These are phyloP conservation scores for Scaptomyza cyrtandrae DNA, from an alignment of 2,888 invertebrate genomes.

Conservation along the genomic window DNA sequence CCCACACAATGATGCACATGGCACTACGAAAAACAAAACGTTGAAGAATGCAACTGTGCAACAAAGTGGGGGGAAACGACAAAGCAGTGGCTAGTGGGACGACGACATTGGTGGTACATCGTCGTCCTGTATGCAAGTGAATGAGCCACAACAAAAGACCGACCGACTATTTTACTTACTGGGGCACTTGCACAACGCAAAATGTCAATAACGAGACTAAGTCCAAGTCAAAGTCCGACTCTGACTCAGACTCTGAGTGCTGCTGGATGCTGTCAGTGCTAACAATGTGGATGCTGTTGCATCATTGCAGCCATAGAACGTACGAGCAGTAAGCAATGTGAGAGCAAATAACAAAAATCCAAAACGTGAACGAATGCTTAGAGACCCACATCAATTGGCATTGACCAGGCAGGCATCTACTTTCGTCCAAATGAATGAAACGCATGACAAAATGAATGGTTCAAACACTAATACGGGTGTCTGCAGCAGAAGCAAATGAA, in stretches of 20 bases:
- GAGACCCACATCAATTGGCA: constrained; percentile 29
- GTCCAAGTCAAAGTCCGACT: constrained; percentile 6
- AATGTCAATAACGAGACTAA: constrained; percentile 39
- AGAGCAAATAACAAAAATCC: constrained; percentile 27
- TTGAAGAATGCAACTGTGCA: constrained; percentile 64
- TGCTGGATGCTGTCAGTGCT: constrained; percentile 16
- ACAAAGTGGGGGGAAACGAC: constrained; percentile 4
- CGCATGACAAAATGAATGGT: constrained; percentile 64
- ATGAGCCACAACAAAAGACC: constrained; percentile 69
- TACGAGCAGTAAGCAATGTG: constrained; percentile 45
- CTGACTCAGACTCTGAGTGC: not conserved
- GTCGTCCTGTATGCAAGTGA: constrained; percentile 45
- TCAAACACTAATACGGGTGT: constrained; percentile 31
- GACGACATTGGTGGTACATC: constrained; percentile 26
- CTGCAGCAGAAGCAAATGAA: not conserved
- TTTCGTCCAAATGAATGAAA: constrained; percentile 62
- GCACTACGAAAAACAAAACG: constrained; percentile 55
- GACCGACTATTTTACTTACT: constrained; percentile 21
- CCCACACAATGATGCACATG: constrained; percentile 54
- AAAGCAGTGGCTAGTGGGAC: constrained; percentile 23
- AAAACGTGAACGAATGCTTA: constrained; percentile 6
- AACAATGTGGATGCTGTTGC: constrained; percentile 67
- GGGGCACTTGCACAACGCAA: constrained; percentile 12
- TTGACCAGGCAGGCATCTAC: constrained; percentile 65
- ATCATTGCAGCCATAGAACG: constrained; percentile 35